Conservation (phyloP, 2,797 vertebrate species). For the Sebastes matsubarae region DNA sequence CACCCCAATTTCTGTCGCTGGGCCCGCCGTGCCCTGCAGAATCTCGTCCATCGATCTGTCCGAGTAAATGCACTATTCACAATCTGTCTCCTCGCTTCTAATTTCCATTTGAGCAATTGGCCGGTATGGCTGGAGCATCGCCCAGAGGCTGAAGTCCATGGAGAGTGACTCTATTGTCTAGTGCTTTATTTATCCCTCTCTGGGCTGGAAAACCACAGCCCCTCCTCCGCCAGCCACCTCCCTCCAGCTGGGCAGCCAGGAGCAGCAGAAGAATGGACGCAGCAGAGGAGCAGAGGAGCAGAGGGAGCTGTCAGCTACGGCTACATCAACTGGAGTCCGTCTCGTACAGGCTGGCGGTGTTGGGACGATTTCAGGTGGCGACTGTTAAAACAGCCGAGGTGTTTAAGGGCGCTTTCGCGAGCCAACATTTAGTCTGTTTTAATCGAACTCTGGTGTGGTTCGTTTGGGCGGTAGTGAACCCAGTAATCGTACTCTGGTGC, state of each 20-base stretch:
- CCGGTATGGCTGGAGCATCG: slow-evolving; percentile 65
- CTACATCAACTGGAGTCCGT: slow-evolving; percentile 26
- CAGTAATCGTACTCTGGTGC: no score
- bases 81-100: slow-evolving; percentile 73
- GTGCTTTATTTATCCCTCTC: slow-evolving; percentile 73
- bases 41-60: slow-evolving; percentile 68
- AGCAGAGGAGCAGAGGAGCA: slow-evolving; percentile 38
- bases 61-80: slow-evolving; percentile 73
- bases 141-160: slow-evolving; percentile 68
- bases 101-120: slow-evolving; percentile 79
- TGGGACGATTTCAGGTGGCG: slow-evolving; percentile 33
- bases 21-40: slow-evolving; percentile 27
- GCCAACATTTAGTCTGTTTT: no score
- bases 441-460: no score
- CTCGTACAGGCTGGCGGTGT: slow-evolving; percentile 4
- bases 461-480: no score
- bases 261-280: slow-evolving; percentile 45
- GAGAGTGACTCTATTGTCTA: slow-evolving; percentile 76
- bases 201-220: slow-evolving; percentile 40
- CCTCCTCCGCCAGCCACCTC: slow-evolving; percentile 14
- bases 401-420: neutral
- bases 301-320: slow-evolving; percentile 29
- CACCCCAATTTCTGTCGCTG: slow-evolving; percentile 49
- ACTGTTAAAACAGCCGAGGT: slow-evolving; percentile 21
- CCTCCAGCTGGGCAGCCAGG: slow-evolving; percentile 26